phyloP scores from a whole-genome alignment of 2,113 vertebrate species.

The Pseudois nayaur region DNA sequence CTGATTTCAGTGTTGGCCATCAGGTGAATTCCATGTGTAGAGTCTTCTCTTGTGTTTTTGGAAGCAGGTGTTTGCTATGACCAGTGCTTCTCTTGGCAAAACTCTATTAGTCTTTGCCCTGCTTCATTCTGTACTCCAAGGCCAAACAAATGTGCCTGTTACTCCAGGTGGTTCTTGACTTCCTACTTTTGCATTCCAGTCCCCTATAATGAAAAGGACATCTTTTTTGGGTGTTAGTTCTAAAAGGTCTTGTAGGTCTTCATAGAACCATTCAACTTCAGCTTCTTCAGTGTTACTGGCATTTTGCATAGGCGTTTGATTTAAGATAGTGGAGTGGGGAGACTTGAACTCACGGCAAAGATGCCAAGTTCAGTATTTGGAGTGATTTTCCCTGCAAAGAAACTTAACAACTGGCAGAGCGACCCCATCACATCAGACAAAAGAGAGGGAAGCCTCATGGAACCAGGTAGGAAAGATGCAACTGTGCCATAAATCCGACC shows the following conservation, averaged over 20 bases:
- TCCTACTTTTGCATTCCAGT: not conserved
- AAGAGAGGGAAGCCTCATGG: not conserved
- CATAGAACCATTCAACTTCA: not conserved
- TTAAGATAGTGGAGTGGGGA: not conserved
- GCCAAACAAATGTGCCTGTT: not conserved
- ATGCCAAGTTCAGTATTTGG: not conserved
- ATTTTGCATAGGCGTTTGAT: not conserved
- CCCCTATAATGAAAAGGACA: not conserved
- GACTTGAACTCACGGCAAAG: not conserved
- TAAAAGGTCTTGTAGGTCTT: not conserved
- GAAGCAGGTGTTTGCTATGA: not conserved
- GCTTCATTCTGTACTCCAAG: not conserved
- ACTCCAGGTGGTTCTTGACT: not conserved
- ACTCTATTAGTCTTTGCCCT: not conserved
- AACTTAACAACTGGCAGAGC: not conserved
- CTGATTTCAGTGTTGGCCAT: not conserved
- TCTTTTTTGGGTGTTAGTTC: not conserved
- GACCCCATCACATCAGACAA: not conserved
- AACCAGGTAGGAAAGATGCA: not conserved
- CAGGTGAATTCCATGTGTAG: not conserved
- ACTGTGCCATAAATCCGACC: not conserved
- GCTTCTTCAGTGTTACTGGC: not conserved
- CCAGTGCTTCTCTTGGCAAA: not conserved
- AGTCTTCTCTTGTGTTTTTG: not conserved
- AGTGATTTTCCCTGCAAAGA: not conserved